These are phyloP conservation scores for Albula goreensis DNA, from an alignment of 2,113 vertebrate genomes.

Conservation along the genomic window DNA sequence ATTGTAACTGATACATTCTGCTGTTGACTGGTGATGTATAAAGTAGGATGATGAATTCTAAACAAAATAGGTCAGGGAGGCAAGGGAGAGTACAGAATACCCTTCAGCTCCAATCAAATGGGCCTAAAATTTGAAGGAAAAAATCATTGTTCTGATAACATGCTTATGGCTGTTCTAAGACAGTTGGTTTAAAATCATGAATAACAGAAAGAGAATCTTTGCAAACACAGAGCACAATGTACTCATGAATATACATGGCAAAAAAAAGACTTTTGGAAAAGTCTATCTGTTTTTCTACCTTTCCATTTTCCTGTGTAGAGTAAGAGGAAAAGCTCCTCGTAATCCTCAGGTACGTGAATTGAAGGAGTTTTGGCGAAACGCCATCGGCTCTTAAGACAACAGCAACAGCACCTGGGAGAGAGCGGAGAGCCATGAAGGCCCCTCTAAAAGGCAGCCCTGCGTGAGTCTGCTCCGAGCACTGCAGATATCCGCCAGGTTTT, in stretches of 20 bases:
- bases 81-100: neutral
- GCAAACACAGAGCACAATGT: neutral
- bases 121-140: neutral
- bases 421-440: neutral
- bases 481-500: neutral
- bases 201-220: neutral
- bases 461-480: neutral
- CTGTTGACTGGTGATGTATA: neutral
- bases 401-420: neutral
- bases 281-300: neutral
- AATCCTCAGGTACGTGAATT: neutral
- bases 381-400: constrained; percentile 1
- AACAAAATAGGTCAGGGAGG: neutral
- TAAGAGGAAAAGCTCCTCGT: neutral
- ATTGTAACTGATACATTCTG: neutral
- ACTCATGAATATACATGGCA: neutral
- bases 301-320: neutral
- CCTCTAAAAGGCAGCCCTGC: neutral
- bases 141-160: neutral
- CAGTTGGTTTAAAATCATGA: neutral
- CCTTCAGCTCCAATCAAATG: neutral
- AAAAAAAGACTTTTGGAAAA: neutral
- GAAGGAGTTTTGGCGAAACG: neutral
- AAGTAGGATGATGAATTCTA: neutral
- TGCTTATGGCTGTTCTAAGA: neutral